Percentiles rank a stretch among this genome's conserved stretches.
Conservation (phyloP, 2,888 invertebrate genomes). For the Andricus curvator region DNA sequence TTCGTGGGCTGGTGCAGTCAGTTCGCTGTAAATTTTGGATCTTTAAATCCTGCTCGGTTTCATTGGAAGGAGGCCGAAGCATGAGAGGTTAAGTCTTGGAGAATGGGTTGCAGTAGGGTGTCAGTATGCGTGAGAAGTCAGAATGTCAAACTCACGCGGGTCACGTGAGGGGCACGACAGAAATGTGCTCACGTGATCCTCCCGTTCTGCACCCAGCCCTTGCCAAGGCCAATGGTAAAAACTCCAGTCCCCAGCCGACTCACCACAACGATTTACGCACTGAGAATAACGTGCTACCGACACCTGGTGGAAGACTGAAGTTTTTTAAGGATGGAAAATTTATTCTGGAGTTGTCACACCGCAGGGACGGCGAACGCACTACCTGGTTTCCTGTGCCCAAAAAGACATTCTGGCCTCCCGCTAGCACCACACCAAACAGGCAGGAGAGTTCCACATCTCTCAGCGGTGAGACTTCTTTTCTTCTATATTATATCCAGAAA, state of each 20-base stretch:
- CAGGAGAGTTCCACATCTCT: conserved; percentile 89
- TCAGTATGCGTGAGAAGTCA: conserved; percentile 78
- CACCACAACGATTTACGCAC: conserved; percentile 74
- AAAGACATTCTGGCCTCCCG: conserved; percentile 92
- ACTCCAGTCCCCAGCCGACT: conserved; percentile 69
- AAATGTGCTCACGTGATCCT: conserved; percentile 77
- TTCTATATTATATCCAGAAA: background rate
- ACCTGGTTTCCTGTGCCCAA: conserved; percentile 95
- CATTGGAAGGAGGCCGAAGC: conserved; percentile 74
- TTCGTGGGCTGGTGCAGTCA: background rate
- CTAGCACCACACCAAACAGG: conserved; percentile 85
- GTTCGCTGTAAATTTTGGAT: conserved; percentile 7
- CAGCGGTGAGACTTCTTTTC: conserved; percentile 82
- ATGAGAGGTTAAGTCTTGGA: conserved; percentile 74
- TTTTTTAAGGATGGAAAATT: conserved; percentile 95
- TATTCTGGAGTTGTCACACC: conserved; percentile 90
- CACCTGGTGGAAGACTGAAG: conserved; percentile 87
- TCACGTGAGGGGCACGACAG: conserved; percentile 77
- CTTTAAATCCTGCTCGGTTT: conserved; percentile 26
- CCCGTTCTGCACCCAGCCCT: conserved; percentile 74
- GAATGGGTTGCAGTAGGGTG: conserved; percentile 72
- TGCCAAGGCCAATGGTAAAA: conserved; percentile 76
- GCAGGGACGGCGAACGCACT: conserved; percentile 88
- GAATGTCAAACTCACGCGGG: conserved; percentile 77
- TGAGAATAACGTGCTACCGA: conserved; percentile 68